Conservation (phyloP, 2,888 invertebrate species). For the Drosophila testacea region DNA sequence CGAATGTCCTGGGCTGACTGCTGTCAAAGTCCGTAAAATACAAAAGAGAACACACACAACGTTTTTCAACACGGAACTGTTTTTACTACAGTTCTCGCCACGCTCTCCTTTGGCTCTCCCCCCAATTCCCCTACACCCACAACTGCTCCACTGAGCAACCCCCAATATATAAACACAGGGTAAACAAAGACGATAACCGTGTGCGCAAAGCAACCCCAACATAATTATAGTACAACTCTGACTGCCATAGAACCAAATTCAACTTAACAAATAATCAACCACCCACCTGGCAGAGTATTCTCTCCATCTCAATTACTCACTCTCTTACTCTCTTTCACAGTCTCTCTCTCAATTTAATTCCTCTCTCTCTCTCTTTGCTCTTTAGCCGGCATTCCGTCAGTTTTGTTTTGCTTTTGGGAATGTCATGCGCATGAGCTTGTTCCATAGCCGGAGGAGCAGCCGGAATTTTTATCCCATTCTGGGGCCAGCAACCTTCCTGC, state of each 20-base stretch:
- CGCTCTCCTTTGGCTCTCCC: conserved; percentile 6
- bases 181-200: conserved; percentile 61
- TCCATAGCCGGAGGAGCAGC: conserved; percentile 62
- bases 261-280: conserved; percentile 38
- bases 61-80: conserved; percentile 69
- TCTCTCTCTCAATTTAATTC: conserved; percentile 9
- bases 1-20: conserved; percentile 77
- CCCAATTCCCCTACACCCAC: not conserved
- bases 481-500: conserved; percentile 69
- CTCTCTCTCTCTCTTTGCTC: conserved; percentile 24
- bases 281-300: conserved; percentile 34
- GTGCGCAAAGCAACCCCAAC: conserved; percentile 65
- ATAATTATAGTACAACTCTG: conserved; percentile 34
- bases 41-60: conserved; percentile 12
- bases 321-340: conserved; percentile 5
- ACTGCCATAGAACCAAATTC: conserved; percentile 2
- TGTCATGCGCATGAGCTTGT: conserved; percentile 62
- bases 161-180: conserved; percentile 44
- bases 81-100: conserved; percentile 50
- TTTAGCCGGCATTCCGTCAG: conserved; percentile 58
- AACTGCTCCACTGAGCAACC: conserved; percentile 58
- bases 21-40: conserved; percentile 45
- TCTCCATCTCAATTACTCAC: conserved; percentile 9
- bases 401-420: conserved; percentile 49
- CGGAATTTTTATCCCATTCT: conserved; percentile 38